These are phyloP conservation scores for Caerostris darwini DNA, from an alignment of 1,140 invertebrate genomes.

Conservation along the genomic window DNA sequence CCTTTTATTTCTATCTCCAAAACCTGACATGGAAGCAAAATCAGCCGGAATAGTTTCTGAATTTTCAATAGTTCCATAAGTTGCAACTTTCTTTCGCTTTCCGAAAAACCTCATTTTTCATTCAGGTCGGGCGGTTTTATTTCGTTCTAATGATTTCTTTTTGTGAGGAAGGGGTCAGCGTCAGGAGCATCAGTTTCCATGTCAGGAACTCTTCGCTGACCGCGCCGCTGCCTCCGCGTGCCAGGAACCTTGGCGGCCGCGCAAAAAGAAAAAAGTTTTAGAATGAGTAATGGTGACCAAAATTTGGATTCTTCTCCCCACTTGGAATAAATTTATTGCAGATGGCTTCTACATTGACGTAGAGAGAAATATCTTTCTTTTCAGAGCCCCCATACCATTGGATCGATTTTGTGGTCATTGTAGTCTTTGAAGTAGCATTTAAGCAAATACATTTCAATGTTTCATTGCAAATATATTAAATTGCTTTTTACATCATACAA, in stretches of 20 bases:
- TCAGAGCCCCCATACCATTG: neutral
- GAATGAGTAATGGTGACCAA: neutral
- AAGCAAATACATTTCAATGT: too few relatives aligned
- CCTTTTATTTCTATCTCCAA: too few relatives aligned
- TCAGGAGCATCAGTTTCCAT: slow-evolving; percentile 31
- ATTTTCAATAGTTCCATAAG: slow-evolving; percentile 15
- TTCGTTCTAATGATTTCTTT: slow-evolving; percentile 39
- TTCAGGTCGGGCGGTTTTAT: neutral
- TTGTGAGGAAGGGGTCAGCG: neutral
- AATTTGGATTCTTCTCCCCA: neutral
- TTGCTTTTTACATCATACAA: too few relatives aligned
- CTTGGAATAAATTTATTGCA: neutral
- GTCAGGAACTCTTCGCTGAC: slow-evolving; percentile 14
- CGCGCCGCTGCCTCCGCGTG: neutral
- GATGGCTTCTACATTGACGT: neutral
- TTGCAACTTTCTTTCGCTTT: neutral
- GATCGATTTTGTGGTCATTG: too few relatives aligned
- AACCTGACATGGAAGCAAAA: neutral
- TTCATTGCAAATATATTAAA: too few relatives aligned
- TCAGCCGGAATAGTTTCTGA: neutral
- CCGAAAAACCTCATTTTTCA: neutral
- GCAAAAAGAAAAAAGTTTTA: too few relatives aligned
- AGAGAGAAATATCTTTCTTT: neutral
- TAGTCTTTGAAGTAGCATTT: too few relatives aligned
- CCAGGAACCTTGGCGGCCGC: neutral